Base-by-base conservation (phyloP, 2,888 invertebrate species). In the Drosophila diplacantha region DNA sequence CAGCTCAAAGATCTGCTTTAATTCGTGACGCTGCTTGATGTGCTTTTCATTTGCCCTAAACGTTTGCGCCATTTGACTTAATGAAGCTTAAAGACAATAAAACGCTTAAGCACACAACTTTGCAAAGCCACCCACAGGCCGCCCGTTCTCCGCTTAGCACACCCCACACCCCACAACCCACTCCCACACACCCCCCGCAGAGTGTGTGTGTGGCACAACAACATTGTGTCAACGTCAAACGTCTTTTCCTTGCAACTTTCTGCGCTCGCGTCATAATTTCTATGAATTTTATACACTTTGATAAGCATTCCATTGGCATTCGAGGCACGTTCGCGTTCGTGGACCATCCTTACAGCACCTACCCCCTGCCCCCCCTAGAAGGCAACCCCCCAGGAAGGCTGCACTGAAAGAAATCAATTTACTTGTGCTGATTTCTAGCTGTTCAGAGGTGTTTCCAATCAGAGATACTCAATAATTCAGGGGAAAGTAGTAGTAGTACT, bases 41-140 rank as follows among this genome's bases (percentile, higher is more conserved):
- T 34, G 47, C 39, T 44, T 37, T 61, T 53, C 59, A 41, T 38
- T 62, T 60, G 60, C 62, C 60, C 64, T 71, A 77, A 77, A 71
- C 77, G 75, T 69, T 80, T 69, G 71, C 78, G 55, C 66, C 78
- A 81, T 78, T 79, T 79, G 79, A 81, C 79, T 81, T 80, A 81
- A 81, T 79, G 78, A 81, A 79, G 79, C 81, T 81, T 76, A 76
- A 81, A 78, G 81, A 74, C 78, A 78, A 78, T 80, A 76, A 79
- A 79, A 81, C 78, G 78, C 81, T 78, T 73, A 76, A 76, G 76
- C 74, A 78, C 76, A 78, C 74, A 71, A 55, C 62, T 60, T 53
- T 43, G 50, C 51, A 56, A 14, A 7, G 18, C 29, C 31, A 44
- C 64, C 58, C 41, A 37, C 11, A 0, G n/a, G n/a, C n/a, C n/a